phyloP scores from a whole-genome alignment of 2,888 invertebrate species.

The Polia nebulosa region DNA sequence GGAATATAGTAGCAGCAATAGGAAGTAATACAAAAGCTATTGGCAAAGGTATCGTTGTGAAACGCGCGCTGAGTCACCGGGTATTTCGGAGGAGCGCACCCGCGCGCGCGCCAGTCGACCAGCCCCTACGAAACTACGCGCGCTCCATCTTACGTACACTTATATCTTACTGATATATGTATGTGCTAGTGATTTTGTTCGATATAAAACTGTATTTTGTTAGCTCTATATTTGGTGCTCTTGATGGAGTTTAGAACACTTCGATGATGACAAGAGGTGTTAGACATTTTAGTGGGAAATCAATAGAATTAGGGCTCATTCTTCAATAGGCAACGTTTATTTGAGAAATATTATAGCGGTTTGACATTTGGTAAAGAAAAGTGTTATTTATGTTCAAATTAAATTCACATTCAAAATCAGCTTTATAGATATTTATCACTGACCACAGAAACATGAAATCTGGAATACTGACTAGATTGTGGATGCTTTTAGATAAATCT shows the following conservation, averaged over 20 bases:
- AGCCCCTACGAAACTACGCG: constrained; percentile 70
- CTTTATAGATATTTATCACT: too few relatives aligned
- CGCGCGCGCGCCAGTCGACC: constrained; percentile 62
- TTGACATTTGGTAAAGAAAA: too few relatives aligned
- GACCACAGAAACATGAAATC: too few relatives aligned
- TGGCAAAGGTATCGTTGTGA: constrained; percentile 89
- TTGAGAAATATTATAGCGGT: too few relatives aligned
- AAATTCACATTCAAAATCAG: too few relatives aligned
- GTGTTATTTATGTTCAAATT: too few relatives aligned
- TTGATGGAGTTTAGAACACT: neutral
- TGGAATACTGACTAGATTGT: neutral
- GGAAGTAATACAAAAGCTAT: constrained; percentile 89
- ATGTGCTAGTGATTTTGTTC: constrained; percentile 31
- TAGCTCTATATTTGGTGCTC: neutral
- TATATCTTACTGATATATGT: constrained; percentile 47
- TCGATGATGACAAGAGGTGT: neutral
- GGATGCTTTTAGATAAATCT: too few relatives aligned
- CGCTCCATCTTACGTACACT: constrained; percentile 66
- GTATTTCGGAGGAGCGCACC: constrained; percentile 82
- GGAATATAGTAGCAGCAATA: constrained; percentile 77
- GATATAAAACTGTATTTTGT: constrained; percentile 34
- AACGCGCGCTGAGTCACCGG: constrained; percentile 85
- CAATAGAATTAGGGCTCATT: too few relatives aligned
- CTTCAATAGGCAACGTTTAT: too few relatives aligned
- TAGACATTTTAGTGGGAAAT: too few relatives aligned